A percentile compares a stretch with the other conserved stretches of the same genome.
phyloP scores from a whole-genome alignment of 2,888 invertebrate genomes.

The Lasius fuliginosus region DNA sequence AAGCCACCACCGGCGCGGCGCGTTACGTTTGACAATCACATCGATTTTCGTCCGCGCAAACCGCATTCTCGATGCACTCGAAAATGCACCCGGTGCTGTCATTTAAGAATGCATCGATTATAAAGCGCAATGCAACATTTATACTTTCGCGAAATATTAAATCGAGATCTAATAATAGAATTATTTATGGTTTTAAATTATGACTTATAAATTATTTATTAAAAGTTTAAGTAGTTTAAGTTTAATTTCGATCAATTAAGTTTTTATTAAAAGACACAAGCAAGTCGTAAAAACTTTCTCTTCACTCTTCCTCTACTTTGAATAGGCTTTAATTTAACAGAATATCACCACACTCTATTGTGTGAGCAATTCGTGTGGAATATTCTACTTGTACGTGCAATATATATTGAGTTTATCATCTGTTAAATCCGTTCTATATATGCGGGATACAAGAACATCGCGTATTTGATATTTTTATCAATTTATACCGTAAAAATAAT shows the following conservation, averaged over 20 bases:
- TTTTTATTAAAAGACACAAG: not conserved
- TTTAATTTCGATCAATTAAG: not conserved
- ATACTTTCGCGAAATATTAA: not conserved
- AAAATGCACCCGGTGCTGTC: slow-evolving; percentile 2
- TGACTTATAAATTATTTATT: not conserved
- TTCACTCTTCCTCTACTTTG: no score
- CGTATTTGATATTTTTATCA: not conserved
- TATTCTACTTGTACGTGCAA: not conserved
- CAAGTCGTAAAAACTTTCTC: no score
- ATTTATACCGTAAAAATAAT: slow-evolving; percentile 23
- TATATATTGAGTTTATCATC: not conserved
- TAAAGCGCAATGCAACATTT: not conserved
- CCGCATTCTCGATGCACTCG: not conserved
- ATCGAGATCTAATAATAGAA: not conserved
- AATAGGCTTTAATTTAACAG: not conserved
- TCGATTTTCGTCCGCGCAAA: slow-evolving; percentile 44
- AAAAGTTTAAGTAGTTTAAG: not conserved
- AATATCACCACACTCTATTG: not conserved
- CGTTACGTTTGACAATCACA: slow-evolving; percentile 48
- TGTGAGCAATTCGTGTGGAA: not conserved
- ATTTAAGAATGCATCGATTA: not conserved
- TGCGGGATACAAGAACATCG: not conserved
- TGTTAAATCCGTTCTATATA: not conserved
- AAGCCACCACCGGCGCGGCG: slow-evolving; percentile 62
- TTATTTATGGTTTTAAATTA: not conserved